Conservation (phyloP, 1,140 invertebrate genomes). For the Neocloeon triangulifer region DNA sequence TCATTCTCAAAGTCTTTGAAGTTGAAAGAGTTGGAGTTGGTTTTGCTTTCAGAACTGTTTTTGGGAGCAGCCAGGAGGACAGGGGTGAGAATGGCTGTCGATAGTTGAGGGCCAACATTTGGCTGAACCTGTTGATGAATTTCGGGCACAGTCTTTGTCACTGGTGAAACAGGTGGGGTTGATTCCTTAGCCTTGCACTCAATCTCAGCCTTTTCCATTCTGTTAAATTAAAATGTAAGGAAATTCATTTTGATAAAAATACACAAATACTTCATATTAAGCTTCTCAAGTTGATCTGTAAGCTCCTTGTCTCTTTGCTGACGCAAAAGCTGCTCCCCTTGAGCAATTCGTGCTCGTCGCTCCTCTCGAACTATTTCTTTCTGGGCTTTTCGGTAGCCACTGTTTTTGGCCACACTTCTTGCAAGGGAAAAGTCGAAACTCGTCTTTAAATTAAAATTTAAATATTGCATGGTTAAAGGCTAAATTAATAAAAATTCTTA, state of each 20-base stretch:
- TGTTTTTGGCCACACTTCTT: neutral
- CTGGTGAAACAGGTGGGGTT: neutral
- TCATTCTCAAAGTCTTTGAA: slow-evolving; percentile 69
- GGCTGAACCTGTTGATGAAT: neutral
- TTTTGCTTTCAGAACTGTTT: slow-evolving; percentile 1
- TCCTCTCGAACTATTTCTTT: no score
- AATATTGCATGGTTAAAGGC: neutral
- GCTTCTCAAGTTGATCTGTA: no score
- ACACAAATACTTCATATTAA: neutral
- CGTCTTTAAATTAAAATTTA: neutral
- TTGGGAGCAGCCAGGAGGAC: slow-evolving; percentile 5
- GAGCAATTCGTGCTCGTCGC: no score
- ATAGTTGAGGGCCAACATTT: neutral
- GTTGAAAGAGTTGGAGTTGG: slow-evolving; percentile 20
- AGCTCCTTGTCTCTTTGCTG: no score
- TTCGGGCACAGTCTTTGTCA: neutral
- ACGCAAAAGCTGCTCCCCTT: no score
- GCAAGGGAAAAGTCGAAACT: neutral
- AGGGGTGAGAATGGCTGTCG: slow-evolving; percentile 12
- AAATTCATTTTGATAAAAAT: neutral
- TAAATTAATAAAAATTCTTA: neutral
- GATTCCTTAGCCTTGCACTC: neutral
- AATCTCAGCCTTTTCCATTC: neutral
- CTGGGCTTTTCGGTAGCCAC: neutral
- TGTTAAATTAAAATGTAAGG: neutral